phyloP scores from a whole-genome alignment of 1,140 invertebrate species.

The Acromyrmex charruanus region DNA sequence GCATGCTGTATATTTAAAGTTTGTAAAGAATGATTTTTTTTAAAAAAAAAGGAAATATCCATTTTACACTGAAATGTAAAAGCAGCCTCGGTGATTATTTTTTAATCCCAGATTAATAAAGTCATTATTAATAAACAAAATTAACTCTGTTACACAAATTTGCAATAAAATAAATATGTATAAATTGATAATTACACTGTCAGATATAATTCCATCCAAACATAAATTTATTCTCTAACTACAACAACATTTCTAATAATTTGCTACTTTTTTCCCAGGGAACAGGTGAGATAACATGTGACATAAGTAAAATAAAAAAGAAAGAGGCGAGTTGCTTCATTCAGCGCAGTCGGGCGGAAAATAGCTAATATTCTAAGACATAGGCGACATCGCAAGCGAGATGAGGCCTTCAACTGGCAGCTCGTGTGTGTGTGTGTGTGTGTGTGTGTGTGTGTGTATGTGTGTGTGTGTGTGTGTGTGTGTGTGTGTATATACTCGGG shows the following conservation, averaged over 20 bases:
- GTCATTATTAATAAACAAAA: background rate
- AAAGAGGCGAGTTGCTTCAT: conserved; percentile 65
- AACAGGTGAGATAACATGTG: conserved; percentile 25
- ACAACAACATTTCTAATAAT: conserved; percentile 19
- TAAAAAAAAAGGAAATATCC: too few species aligned
- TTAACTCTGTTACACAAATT: background rate
- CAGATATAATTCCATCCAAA: background rate
- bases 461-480: conserved; percentile 41
- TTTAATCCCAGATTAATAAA: background rate
- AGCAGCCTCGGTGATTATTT: too few species aligned
- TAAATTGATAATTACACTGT: conserved; percentile 7
- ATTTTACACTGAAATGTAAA: too few species aligned
- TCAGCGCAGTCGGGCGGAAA: conserved; percentile 74
- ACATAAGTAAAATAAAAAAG: conserved; percentile 42
- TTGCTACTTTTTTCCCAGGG: background rate
- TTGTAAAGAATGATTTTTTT: too few species aligned
- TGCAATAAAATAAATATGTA: background rate
- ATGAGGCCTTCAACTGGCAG: conserved; percentile 68
- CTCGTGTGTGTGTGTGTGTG: background rate
- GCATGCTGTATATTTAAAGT: too few species aligned
- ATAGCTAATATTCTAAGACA: conserved; percentile 80
- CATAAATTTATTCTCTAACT: conserved; percentile 38
- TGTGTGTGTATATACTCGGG: background rate
- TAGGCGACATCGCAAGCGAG: conserved; percentile 66
- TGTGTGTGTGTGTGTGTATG: background rate